These are phyloP conservation scores for Orientallactaga sibirica DNA, from an alignment of 2,797 vertebrate species.

Conservation along the genomic window DNA sequence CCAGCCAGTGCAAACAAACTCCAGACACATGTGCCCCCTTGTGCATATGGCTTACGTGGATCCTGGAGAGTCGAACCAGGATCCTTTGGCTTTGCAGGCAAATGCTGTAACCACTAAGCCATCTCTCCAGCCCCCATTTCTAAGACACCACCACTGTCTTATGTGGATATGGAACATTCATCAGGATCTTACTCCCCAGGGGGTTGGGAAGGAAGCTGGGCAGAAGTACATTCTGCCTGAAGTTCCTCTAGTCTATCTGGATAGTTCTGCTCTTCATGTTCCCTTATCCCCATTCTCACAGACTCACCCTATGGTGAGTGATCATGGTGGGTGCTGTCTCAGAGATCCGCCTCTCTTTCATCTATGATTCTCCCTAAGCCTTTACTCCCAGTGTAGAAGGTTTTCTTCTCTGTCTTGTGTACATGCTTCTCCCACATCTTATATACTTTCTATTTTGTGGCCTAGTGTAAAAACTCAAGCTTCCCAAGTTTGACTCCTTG, in stretches of 20 bases:
- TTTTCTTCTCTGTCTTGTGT: neutral
- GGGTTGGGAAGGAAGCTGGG: neutral
- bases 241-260: neutral
- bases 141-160: neutral
- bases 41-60: too few species aligned
- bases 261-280: neutral
- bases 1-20: too few species aligned
- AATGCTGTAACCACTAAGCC: too few species aligned
- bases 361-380: neutral
- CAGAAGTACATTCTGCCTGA: neutral
- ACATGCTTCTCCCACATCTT: neutral
- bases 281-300: rapidly evolving
- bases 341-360: neutral
- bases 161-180: neutral
- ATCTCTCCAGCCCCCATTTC: neutral
- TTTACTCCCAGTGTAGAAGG: neutral
- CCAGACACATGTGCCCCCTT: too few species aligned
- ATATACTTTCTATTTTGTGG: neutral
- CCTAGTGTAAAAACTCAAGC: conserved; percentile 27
- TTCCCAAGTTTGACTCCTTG: conserved; percentile 11
- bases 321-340: neutral
- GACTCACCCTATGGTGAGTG: too few species aligned
- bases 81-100: too few species aligned
- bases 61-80: too few species aligned
- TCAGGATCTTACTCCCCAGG: neutral